A percentile compares a stretch with the other conserved stretches of the same genome.
Conservation (phyloP, 2,113 vertebrate genomes). For the Caranx ignobilis region DNA sequence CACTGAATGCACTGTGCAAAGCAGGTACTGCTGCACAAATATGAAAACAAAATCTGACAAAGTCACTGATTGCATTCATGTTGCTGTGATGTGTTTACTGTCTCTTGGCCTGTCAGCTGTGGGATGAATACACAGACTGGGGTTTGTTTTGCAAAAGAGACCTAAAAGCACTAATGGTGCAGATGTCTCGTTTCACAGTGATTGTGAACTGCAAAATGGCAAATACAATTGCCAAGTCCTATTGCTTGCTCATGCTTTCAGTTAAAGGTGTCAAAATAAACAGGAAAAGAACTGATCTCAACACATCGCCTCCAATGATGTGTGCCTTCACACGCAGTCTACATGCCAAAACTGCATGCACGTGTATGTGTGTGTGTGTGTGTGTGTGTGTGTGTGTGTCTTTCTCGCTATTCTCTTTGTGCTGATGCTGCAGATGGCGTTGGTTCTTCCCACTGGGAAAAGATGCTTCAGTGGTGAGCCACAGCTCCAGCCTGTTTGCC, state of each 20-base stretch:
- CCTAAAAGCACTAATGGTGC: not conserved
- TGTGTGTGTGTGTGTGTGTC: not conserved
- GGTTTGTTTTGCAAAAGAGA: not conserved
- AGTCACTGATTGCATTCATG: not conserved
- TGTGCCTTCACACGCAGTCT: not conserved
- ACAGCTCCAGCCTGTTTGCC: constrained; percentile 26
- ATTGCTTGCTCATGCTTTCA: not conserved
- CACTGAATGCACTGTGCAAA: not conserved
- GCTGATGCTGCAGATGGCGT: constrained; percentile 63
- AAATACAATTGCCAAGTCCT: not conserved
- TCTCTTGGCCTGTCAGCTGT: constrained; percentile 28
- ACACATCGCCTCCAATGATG: not conserved
- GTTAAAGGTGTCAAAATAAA: too few relatives aligned
- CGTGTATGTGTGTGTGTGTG: constrained; percentile 5
- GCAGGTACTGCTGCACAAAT: not conserved
- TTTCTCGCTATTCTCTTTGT: constrained; percentile 18
- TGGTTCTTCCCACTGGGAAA: constrained; percentile 41
- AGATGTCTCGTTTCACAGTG: not conserved
- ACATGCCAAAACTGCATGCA: not conserved
- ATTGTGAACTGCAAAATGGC: not conserved
- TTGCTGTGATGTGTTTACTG: constrained; percentile 16
- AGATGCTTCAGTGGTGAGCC: constrained; percentile 61
- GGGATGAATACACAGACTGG: constrained; percentile 31
- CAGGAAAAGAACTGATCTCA: too few relatives aligned
- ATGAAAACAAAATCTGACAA: not conserved